Evolutionary conservation across 2,888 invertebrate genomes (phyloP), one percentile per base, ranked within the genome.

Genomic region (Brenthis ino): DNA sequence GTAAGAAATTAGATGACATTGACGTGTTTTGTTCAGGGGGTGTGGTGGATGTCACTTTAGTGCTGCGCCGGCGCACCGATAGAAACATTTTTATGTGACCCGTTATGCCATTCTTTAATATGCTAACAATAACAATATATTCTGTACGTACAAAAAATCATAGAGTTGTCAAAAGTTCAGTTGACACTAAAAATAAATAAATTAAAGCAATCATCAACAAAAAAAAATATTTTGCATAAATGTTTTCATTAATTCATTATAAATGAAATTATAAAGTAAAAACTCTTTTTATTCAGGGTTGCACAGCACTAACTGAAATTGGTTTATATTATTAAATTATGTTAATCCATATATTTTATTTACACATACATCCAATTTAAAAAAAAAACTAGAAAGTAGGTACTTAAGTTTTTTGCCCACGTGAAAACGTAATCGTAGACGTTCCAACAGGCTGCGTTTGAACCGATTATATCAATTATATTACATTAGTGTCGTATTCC

Each of bases 1-100:
- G 90, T 89, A 89, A 88, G 89, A 85, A 93, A 92, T 93, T 91
- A 92, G 89, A 81, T 82, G 80, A 82, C 88, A 90, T 90, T 92
- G 87, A 91, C 85, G 70, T 72, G 74, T 77, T 83, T 86, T 86
- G 86, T 84, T 56, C 67, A 57, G 65, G 72, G 78, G 76, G 77
- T 79, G 80, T 80, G 84, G 82, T 80, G 78, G 77, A 78, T 81
- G 80, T 79, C 79, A 74, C 78, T 78, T 63, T 20, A 20, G 63
- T 63, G 13, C 63, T 63, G 68, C 69, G 56, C 66, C 37, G 57
- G 70, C 71, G 69, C 70, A 73, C 60, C 66, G 63, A 65, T 64
- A 51, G 63, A 57, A 68, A 63, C 64, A 57, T 66, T 66, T 65
- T 47, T 55, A 58, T 60, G 60, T 50, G 50, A 50, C 64, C 64